Percentiles rank a stretch among this genome's conserved stretches.
phyloP scores from a whole-genome alignment of 2,797 vertebrate species.

The Malurus splendens region DNA sequence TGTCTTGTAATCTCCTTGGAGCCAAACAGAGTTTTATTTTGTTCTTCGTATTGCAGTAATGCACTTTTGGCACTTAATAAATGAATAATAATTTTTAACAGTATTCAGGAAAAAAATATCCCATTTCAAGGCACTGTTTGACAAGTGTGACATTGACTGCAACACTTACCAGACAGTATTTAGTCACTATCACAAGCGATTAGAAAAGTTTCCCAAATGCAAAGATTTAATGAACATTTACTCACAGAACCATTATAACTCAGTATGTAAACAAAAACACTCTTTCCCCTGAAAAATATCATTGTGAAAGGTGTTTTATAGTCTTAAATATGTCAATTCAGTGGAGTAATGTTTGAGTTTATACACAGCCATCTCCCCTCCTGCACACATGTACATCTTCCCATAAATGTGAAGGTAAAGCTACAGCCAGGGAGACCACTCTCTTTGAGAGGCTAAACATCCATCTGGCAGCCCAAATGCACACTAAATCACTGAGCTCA shows the following conservation, averaged over 20 bases:
- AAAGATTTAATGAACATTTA: background rate
- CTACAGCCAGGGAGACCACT: background rate
- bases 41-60: background rate
- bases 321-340: background rate
- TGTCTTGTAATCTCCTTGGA: slow-evolving; percentile 6
- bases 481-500: background rate
- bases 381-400: background rate
- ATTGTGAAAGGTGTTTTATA: background rate
- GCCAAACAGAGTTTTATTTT: background rate
- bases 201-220: background rate
- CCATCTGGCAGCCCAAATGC: background rate
- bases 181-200: background rate
- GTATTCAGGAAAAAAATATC: background rate
- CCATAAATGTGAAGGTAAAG: background rate
- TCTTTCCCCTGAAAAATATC: background rate
- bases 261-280: background rate
- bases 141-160: background rate
- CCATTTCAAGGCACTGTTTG: background rate
- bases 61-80: slow-evolving; percentile 16
- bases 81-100: slow-evolving; percentile 7
- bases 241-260: background rate
- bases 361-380: background rate
- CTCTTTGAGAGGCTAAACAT: background rate
- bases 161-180: background rate
- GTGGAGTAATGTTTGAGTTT: background rate